Evolutionary conservation across 2,113 vertebrate genomes (phyloP), one percentile per base, ranked within the genome.

Genomic region (Talpa occidentalis): DNA sequence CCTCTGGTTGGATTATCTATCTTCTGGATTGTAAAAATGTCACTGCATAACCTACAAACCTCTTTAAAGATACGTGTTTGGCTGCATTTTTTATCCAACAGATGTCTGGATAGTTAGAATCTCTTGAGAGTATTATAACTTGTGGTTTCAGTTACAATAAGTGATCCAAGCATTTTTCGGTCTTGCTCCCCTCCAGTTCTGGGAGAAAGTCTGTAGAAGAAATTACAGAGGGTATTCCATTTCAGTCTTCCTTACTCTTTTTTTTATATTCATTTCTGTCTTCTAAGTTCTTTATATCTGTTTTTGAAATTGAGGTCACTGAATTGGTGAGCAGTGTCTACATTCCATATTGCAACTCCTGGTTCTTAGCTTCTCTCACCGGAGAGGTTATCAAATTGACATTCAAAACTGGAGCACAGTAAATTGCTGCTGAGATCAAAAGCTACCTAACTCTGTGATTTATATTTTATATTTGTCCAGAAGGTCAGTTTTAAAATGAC

Each of bases 81-180:
- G 98, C 98, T 97, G 90, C 84, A 97, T 98, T 98, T 98, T 97
- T 98, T 98, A 97, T 97, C 95, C 98, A 98, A 77, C 98, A 98
- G 98, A 98, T 98, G 98, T 98, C 97, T 98, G 98, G 91, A 97
- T 98, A 97, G 95, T 98, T 97, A 98, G 97, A 98, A 96, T 98
- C 98, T 96, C 97, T 78, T 93, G 98, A 93, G 97, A 98, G 96
- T 90, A 86, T 88, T 92, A 60, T 93, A 97, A 97, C 93, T 96
- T 97, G 93, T 95, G 95, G 95, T 98, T 97, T 97, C 81, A 95
- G 89, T 97, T 95, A 97, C 90, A 94, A 86, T 91, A 94, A 91
- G 37, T 88, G 81, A 96, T 97, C 92, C 80, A 97, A 96, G 56
- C 54, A 14, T 69, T 91, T 86, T 94, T 72, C 70, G 17, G 32